These are phyloP conservation scores for Tichodroma muraria DNA, from an alignment of 2,113 vertebrate species.

Conservation along the genomic window DNA sequence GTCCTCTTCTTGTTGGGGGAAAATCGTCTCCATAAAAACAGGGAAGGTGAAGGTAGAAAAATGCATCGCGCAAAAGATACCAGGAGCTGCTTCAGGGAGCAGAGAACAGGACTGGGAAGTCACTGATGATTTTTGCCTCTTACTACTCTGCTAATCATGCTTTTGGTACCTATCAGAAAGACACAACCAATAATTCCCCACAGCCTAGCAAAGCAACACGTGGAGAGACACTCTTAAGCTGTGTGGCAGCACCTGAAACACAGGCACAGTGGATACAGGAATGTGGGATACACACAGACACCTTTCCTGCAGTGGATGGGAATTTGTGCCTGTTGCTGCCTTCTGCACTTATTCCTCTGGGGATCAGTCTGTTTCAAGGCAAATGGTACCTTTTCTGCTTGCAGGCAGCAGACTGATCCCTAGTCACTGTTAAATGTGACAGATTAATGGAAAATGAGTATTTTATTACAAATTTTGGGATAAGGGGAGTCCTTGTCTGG, in stretches of 20 bases:
- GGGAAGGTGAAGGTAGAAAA: background rate
- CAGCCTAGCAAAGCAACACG: background rate
- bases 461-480: background rate
- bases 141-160: background rate
- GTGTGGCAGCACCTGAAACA: fast-evolving
- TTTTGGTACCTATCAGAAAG: background rate
- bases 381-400: background rate
- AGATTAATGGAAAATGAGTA: background rate
- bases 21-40: background rate
- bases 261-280: background rate
- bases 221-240: background rate
- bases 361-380: background rate
- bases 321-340: background rate
- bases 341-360: background rate
- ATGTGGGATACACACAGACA: background rate
- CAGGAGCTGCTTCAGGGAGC: background rate
- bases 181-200: background rate
- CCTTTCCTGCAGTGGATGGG: background rate
- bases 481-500: background rate
- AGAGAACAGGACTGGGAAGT: background rate
- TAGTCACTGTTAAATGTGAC: background rate
- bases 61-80: background rate
- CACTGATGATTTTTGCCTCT: background rate
- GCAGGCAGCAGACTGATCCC: background rate
- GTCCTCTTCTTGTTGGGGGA: background rate